A percentile compares a stretch with the other conserved stretches of the same genome.
These are phyloP conservation scores for Criorhina ranunculi DNA, from an alignment of 2,888 invertebrate species.

Conservation along the genomic window DNA sequence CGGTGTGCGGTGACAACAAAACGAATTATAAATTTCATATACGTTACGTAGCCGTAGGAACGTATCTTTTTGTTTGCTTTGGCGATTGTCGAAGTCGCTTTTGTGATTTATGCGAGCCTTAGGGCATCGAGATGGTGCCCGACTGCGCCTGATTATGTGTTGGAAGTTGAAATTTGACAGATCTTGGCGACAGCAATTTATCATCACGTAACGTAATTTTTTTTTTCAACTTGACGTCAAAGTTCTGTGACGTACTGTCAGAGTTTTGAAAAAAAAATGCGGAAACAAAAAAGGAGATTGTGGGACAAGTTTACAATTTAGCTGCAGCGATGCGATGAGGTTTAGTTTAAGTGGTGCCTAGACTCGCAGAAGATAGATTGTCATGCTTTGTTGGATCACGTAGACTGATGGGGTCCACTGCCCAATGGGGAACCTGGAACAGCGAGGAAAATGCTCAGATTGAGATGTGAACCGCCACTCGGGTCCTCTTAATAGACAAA, in stretches of 20 bases:
- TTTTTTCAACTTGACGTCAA: neutral
- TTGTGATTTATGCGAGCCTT: constrained; percentile 50
- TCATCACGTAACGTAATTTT: constrained; percentile 40
- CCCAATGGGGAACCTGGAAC: no score
- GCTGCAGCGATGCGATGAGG: no score
- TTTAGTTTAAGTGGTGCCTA: no score
- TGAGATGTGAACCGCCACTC: no score
- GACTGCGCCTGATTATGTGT: constrained; percentile 41
- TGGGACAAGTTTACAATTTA: no score
- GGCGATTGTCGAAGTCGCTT: neutral
- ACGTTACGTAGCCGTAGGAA: neutral
- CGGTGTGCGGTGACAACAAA: constrained; percentile 52
- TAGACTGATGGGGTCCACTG: no score
- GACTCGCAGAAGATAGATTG: no score
- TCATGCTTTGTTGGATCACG: no score
- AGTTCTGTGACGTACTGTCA: constrained; percentile 11
- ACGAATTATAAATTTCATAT: constrained; percentile 60
- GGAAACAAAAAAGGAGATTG: constrained; percentile 7
- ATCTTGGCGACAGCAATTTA: constrained; percentile 49
- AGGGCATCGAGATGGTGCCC: constrained; percentile 61
- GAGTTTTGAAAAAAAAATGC: constrained; percentile 7
- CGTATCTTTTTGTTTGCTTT: neutral
- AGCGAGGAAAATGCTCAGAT: no score
- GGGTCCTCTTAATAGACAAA: no score
- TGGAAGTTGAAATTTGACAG: constrained; percentile 58